phyloP scores from a whole-genome alignment of 2,113 vertebrate species.

The Oryzias curvinotus region DNA sequence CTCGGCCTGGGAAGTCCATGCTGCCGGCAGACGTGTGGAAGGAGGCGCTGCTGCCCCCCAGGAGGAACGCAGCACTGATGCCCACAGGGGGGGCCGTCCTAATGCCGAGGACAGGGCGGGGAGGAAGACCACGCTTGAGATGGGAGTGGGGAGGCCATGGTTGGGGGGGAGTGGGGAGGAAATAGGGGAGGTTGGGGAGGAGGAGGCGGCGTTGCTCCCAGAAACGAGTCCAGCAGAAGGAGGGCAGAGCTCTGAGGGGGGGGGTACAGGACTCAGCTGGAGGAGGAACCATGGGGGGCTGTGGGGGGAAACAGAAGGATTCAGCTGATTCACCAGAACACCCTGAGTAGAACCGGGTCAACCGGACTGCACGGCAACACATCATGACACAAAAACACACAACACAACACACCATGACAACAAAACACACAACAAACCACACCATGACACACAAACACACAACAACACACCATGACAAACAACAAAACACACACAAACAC shows the following conservation, averaged over 20 bases:
- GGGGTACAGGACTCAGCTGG: neutral
- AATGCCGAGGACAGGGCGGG: neutral
- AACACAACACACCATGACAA: too few relatives aligned
- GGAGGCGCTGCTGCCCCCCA: neutral
- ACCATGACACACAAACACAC: too few relatives aligned
- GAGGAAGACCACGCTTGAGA: conserved; percentile 41
- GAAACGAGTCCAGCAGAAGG: conserved; percentile 3
- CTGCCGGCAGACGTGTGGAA: conserved; percentile 71
- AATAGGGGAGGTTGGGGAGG: neutral
- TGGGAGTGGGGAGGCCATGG: conserved; percentile 55
- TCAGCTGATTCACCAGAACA: conserved; percentile 51
- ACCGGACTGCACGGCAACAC: too few relatives aligned
- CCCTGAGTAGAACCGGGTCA: too few relatives aligned
- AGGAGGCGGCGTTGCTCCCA: conserved; percentile 15
- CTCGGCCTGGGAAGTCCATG: conserved; percentile 78
- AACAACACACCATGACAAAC: too few relatives aligned
- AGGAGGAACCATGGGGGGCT: neutral
- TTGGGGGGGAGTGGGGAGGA: conserved; percentile 19
- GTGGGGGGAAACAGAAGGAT: conserved; percentile 51
- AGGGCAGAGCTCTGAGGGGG: too few relatives aligned
- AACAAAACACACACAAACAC: too few relatives aligned
- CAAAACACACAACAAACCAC: too few relatives aligned
- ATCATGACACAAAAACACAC: too few relatives aligned
- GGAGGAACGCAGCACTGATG: neutral
- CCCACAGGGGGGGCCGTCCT: neutral